These are phyloP conservation scores for Alethe diademata DNA, from an alignment of 2,113 vertebrate genomes.

Conservation along the genomic window DNA sequence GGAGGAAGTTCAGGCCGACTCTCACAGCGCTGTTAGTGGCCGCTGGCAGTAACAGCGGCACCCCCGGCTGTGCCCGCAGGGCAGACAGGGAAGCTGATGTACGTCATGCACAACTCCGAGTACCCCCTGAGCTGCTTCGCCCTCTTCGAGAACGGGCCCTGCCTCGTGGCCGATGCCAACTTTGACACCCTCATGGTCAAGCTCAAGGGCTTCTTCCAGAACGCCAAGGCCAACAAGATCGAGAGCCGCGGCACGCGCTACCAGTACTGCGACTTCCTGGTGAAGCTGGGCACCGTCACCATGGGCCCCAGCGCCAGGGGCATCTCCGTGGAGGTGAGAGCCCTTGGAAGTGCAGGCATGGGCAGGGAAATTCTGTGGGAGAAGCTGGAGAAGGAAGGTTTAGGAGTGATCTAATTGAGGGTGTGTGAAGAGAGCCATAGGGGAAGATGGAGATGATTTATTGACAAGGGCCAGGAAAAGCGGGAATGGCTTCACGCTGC, in stretches of 20 bases:
- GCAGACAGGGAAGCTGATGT: conserved; percentile 91
- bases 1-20: no score
- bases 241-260: conserved; percentile 93
- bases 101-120: conserved; percentile 98
- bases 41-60: neutral
- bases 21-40: no score
- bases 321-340: conserved; percentile 92
- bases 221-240: conserved; percentile 96
- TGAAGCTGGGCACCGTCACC: conserved; percentile 92
- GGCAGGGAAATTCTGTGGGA: rapidly evolving
- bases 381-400: neutral
- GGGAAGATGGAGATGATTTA: neutral
- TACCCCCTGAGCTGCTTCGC: conserved; percentile 92
- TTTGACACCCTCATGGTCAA: conserved; percentile 97
- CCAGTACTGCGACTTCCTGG: conserved; percentile 94
- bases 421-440: rapidly evolving
- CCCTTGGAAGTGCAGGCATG: rapidly evolving
- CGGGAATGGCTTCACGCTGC: neutral
- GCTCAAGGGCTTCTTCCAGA: conserved; percentile 97
- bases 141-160: conserved; percentile 93
- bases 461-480: neutral
- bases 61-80: conserved; percentile 66
- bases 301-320: conserved; percentile 95
- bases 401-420: rapidly evolving
- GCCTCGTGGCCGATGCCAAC: conserved; percentile 89